Conservation (phyloP, 2,797 vertebrate genomes). For the Hypotaenidia okinawae region DNA sequence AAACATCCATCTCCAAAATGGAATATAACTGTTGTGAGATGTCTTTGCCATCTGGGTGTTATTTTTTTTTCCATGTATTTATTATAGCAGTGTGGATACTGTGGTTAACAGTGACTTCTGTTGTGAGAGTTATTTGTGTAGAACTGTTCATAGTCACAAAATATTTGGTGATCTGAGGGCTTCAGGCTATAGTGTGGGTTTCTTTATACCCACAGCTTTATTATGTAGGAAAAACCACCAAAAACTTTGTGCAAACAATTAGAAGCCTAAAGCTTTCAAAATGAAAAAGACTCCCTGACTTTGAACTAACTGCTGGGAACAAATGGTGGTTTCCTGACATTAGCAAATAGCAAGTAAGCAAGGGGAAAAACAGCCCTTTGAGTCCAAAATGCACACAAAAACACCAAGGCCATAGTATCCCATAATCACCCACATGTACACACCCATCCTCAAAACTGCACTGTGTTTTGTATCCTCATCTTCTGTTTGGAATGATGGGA, state of each 20-base stretch:
- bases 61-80: background rate
- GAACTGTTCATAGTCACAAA: background rate
- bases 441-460: background rate
- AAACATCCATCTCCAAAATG: background rate
- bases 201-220: background rate
- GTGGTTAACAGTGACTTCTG: background rate
- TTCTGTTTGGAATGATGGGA: background rate
- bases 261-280: background rate
- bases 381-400: background rate
- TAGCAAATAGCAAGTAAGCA: background rate
- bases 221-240: background rate
- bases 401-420: background rate
- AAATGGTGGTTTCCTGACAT: background rate
- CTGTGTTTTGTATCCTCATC: background rate
- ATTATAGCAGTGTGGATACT: background rate
- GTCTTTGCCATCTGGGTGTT: background rate
- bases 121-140: background rate
- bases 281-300: background rate
- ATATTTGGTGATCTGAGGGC: background rate
- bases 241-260: background rate
- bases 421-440: background rate
- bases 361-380: background rate
- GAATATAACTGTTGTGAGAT: background rate
- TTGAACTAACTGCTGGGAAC: conserved; percentile 5
- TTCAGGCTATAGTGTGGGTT: background rate